Conservation (phyloP, 2,113 vertebrate species). For the Spizaetus ornatus region DNA sequence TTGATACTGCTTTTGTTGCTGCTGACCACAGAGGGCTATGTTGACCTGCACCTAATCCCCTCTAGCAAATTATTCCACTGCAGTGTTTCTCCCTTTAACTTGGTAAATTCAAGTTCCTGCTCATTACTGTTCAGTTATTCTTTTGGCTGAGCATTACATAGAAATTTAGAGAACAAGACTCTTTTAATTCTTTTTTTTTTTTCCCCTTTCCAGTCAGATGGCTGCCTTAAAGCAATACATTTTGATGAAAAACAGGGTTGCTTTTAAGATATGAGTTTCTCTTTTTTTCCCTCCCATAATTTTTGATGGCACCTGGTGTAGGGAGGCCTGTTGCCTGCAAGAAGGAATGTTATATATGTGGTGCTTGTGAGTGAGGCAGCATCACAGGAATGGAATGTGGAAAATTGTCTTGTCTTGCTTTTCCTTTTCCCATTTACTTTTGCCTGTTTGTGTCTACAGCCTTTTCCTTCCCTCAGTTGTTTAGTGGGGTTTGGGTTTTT, state of each 20-base stretch:
- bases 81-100: not conserved
- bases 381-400: conserved; percentile 35
- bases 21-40: not conserved
- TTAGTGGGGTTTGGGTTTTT: not conserved
- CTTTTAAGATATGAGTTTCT: not conserved
- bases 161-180: not conserved
- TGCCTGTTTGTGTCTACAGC: not conserved
- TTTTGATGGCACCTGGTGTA: conserved; percentile 47
- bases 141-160: conserved; percentile 10
- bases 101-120: not conserved
- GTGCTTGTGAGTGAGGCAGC: not conserved
- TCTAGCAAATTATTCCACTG: conserved; percentile 8
- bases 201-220: not conserved
- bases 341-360: conserved; percentile 46
- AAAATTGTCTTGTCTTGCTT: conserved; percentile 48
- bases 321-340: conserved; percentile 22
- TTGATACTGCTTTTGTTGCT: conserved; percentile 10
- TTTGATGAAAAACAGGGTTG: conserved; percentile 39
- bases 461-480: not conserved
- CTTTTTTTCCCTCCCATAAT: conserved; percentile 14
- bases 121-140: not conserved
- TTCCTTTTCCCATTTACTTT: not conserved
- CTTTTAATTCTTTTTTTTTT: not conserved
- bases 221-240: conserved; percentile 7
- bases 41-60: conserved; percentile 13